A percentile compares a stretch with the other conserved stretches of the same genome.
Conservation (phyloP, 2,113 vertebrate genomes). For the Perca fluviatilis region DNA sequence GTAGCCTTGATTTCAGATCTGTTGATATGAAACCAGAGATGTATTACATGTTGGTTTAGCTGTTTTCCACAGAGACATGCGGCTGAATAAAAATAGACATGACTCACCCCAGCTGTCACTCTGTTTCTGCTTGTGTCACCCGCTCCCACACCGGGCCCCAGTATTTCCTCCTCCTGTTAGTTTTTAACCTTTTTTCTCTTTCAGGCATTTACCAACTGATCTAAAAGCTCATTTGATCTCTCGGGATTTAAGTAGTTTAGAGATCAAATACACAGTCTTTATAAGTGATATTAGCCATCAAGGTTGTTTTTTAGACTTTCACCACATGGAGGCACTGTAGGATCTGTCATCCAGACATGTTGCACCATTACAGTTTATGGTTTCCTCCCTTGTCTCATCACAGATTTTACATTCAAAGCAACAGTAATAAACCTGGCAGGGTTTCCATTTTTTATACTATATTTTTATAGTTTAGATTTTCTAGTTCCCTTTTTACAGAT, state of each 20-base stretch:
- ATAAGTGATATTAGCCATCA: background rate
- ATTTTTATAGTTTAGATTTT: background rate
- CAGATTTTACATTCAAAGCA: background rate
- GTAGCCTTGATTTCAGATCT: conserved; percentile 50
- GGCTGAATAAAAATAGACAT: conserved; percentile 81
- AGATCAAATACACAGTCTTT: background rate
- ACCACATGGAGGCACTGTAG: conserved; percentile 72
- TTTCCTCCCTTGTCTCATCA: background rate
- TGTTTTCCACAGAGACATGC: conserved; percentile 58
- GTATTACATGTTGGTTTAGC: conserved; percentile 55
- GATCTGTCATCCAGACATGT: conserved; percentile 15
- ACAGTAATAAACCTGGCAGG: background rate
- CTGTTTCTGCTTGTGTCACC: conserved; percentile 62
- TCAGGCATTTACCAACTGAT: background rate
- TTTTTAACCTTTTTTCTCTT: conserved; percentile 8
- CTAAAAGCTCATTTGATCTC: background rate
- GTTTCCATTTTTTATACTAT: background rate
- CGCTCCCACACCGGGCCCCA: conserved; percentile 7
- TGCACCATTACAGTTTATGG: conserved; percentile 1
- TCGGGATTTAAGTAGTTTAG: background rate
- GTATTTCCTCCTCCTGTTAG: background rate
- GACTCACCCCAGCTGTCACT: conserved; percentile 79
- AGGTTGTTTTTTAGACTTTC: conserved; percentile 5
- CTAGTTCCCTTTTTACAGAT: background rate
- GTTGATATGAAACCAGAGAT: conserved; percentile 59